Evolutionary conservation across 2,113 vertebrate species (phyloP).

Genomic region (Macquaria ambigua): DNA sequence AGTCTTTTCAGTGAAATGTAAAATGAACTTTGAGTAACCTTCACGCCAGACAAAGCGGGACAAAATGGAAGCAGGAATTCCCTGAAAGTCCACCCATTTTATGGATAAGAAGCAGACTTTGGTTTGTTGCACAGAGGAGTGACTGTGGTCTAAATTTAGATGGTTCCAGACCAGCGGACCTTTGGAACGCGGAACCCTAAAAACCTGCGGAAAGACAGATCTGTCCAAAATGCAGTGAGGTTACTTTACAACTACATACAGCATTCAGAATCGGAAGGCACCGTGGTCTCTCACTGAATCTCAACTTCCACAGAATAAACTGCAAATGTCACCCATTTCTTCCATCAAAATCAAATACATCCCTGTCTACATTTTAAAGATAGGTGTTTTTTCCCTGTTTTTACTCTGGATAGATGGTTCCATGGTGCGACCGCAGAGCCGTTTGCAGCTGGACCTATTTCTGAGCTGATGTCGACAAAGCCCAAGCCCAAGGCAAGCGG

Average conservation of each 20-base stretch:
- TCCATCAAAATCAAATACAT: constrained; percentile 54
- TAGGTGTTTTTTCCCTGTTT: constrained; percentile 58
- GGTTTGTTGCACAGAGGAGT: constrained; percentile 63
- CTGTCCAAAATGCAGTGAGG: constrained; percentile 35
- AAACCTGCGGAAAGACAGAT: constrained; percentile 37
- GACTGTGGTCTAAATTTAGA: constrained; percentile 76
- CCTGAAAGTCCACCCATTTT: constrained; percentile 50
- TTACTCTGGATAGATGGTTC: constrained; percentile 74
- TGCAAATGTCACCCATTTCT: constrained; percentile 38
- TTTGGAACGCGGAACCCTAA: constrained; percentile 63
- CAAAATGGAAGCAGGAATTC: constrained; percentile 64
- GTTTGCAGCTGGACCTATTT: constrained; percentile 83
- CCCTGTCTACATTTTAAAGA: constrained; percentile 64
- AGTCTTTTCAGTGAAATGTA: constrained; percentile 22
- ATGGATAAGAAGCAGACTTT: constrained; percentile 54
- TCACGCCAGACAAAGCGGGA: constrained; percentile 56
- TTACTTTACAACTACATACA: constrained; percentile 30
- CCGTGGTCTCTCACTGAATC: constrained; percentile 7
- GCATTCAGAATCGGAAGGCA: constrained; percentile 24
- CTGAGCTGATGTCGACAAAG: constrained; percentile 78
- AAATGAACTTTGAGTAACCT: constrained; percentile 56
- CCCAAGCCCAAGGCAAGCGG: constrained; percentile 75
- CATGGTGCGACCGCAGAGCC: constrained; percentile 71
- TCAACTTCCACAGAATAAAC: constrained; percentile 24
- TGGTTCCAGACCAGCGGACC: constrained; percentile 73